phyloP scores from a whole-genome alignment of 2,797 vertebrate species.

The Lerista edwardsae region DNA sequence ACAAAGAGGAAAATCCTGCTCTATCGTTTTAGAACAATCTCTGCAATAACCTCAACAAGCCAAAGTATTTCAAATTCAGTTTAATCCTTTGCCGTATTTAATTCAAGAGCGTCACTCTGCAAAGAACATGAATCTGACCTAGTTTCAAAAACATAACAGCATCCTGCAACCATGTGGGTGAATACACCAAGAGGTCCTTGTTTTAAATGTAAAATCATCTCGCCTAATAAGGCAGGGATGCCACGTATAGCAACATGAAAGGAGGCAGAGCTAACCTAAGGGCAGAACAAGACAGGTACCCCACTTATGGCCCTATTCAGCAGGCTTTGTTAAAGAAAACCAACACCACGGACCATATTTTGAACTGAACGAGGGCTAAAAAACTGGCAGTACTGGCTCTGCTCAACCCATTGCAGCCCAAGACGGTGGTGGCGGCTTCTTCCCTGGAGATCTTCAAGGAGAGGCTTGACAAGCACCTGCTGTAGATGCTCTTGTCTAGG shows the following conservation, averaged over 20 bases:
- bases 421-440: too few species aligned
- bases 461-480: too few species aligned
- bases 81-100: slow-evolving; percentile 57
- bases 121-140: slow-evolving; percentile 49
- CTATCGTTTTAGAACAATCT: slow-evolving; percentile 50
- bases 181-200: slow-evolving; percentile 55
- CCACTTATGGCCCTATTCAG: neutral
- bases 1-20: slow-evolving; percentile 31
- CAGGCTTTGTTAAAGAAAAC: neutral
- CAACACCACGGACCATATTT: neutral
- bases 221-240: slow-evolving; percentile 13
- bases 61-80: slow-evolving; percentile 32
- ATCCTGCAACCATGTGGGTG: slow-evolving; percentile 29
- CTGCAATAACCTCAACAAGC: neutral
- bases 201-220: slow-evolving; percentile 53
- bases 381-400: neutral
- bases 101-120: slow-evolving; percentile 40
- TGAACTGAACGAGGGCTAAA: neutral
- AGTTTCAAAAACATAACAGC: slow-evolving; percentile 51
- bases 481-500: too few species aligned
- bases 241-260: slow-evolving; percentile 24
- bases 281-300: slow-evolving; percentile 30
- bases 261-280: neutral
- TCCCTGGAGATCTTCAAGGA: too few species aligned
- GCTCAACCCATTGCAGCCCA: neutral